phyloP scores from a whole-genome alignment of 37 sponge, comb jelly and placozoan species.

The Crambe crambe region DNA sequence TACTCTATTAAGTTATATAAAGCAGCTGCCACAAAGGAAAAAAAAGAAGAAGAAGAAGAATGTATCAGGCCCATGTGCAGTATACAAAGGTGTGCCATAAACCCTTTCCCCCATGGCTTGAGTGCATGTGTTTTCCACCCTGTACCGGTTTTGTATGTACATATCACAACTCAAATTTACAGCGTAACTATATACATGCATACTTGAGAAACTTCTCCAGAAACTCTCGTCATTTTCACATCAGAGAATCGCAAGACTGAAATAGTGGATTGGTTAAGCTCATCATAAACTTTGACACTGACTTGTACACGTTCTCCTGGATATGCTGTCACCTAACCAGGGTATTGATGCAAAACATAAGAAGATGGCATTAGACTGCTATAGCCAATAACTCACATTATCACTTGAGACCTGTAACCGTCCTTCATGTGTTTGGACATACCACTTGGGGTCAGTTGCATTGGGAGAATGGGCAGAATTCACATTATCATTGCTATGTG shows the following conservation, averaged over 20 bases:
- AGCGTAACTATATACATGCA: too few relatives aligned
- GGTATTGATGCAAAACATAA: background rate
- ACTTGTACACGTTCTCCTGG: constrained; percentile 25
- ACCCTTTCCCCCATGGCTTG: too few relatives aligned
- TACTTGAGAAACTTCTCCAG: background rate
- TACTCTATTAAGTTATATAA: background rate
- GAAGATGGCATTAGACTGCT: too few relatives aligned
- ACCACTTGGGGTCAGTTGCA: constrained; percentile 19
- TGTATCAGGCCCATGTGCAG: background rate
- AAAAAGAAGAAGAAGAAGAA: background rate
- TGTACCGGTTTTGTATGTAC: too few relatives aligned
- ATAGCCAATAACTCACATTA: constrained; percentile 20
- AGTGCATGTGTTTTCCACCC: too few relatives aligned
- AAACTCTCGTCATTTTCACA: too few relatives aligned
- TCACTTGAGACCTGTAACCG: background rate
- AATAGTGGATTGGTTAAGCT: background rate
- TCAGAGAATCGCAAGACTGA: constrained; percentile 11
- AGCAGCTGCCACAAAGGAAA: background rate
- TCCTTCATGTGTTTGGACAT: constrained; percentile 25
- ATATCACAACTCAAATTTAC: too few relatives aligned
- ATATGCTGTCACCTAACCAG: too few relatives aligned
- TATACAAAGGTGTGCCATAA: background rate
- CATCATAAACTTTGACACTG: constrained; percentile 13
- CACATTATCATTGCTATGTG: constrained; percentile 6
- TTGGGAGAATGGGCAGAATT: constrained; percentile 20